These are phyloP conservation scores for Coleophora flavipennella DNA, from an alignment of 2,888 invertebrate species.

Conservation along the genomic window DNA sequence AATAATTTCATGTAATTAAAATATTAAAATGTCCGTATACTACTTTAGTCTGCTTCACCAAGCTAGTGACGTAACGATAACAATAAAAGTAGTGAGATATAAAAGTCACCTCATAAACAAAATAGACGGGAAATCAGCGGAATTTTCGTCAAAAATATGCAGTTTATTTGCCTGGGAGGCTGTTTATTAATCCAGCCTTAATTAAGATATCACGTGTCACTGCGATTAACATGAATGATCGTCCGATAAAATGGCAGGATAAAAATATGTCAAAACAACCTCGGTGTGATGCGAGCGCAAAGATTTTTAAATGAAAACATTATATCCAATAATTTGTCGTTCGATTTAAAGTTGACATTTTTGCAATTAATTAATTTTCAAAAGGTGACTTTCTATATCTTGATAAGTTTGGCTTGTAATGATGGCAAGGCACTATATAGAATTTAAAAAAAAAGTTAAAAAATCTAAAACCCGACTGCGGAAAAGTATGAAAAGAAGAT, in stretches of 20 bases:
- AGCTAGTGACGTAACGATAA: neutral
- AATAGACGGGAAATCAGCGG: too few species aligned
- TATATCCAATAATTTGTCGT: too few species aligned
- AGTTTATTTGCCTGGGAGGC: slow-evolving; percentile 42
- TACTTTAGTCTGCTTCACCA: too few species aligned
- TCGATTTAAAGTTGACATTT: too few species aligned
- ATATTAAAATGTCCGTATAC: too few species aligned
- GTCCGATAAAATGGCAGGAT: slow-evolving; percentile 47
- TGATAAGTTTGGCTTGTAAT: too few species aligned
- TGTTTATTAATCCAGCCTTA: slow-evolving; percentile 44
- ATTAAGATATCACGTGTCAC: slow-evolving; percentile 59
- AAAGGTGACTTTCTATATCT: neutral
- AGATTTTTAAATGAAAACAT: slow-evolving; percentile 3
- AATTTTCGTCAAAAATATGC: slow-evolving; percentile 51
- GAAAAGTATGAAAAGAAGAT: too few species aligned
- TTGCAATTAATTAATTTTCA: neutral
- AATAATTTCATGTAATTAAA: too few species aligned
- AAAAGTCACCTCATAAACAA: slow-evolving; percentile 15
- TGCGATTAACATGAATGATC: slow-evolving; percentile 57
- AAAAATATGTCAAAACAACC: slow-evolving; percentile 45
- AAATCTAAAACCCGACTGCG: too few species aligned
- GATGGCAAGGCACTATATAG: too few species aligned
- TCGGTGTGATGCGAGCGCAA: slow-evolving; percentile 12
- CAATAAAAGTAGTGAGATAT: slow-evolving; percentile 16
- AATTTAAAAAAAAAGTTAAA: too few species aligned